These are phyloP conservation scores for Protosalanx chinensis DNA, from an alignment of 2,797 vertebrate species.

Conservation along the genomic window DNA sequence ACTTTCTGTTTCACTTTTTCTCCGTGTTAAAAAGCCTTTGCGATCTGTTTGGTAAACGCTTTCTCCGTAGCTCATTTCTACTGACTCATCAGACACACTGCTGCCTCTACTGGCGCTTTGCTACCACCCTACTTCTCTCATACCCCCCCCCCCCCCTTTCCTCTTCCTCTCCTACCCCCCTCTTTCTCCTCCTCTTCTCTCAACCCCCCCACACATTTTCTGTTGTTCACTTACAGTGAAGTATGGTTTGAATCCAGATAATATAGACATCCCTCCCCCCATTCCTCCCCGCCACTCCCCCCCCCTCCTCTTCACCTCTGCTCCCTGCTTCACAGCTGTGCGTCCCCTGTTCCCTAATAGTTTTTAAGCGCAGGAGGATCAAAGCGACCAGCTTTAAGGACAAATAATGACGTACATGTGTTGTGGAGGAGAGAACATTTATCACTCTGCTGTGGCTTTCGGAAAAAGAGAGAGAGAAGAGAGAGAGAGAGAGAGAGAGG, in stretches of 20 bases:
- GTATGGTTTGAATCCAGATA: constrained; percentile 50
- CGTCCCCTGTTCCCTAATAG: constrained; percentile 62
- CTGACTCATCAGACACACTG: constrained; percentile 80
- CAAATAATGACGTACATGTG: constrained; percentile 60
- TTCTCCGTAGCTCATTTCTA: constrained; percentile 67
- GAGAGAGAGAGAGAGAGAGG: constrained; percentile 22
- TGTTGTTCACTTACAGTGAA: constrained; percentile 18
- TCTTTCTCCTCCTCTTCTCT: constrained; percentile 4
- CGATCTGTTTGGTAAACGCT: constrained; percentile 74
- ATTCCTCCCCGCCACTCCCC: not conserved
- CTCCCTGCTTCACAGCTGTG: constrained; percentile 60
- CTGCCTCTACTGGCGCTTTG: constrained; percentile 79
- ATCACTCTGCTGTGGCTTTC: constrained; percentile 17
- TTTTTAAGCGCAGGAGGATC: constrained; percentile 64
- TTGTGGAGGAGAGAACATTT: constrained; percentile 10
- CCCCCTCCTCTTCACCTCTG: not conserved
- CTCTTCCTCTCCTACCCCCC: not conserved
- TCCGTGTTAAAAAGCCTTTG: constrained; percentile 75
- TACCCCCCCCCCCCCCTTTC: not conserved
- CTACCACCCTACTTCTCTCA: not conserved
- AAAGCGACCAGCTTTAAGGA: constrained; percentile 75
- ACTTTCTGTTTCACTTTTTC: constrained; percentile 62
- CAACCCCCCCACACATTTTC: not conserved
- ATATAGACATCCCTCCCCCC: not conserved
- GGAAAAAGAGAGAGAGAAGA: not conserved